Evolutionary conservation across 1,140 invertebrate species (phyloP), one percentile per base, ranked within the genome.

Genomic region (Drosophila prosaltans): DNA sequence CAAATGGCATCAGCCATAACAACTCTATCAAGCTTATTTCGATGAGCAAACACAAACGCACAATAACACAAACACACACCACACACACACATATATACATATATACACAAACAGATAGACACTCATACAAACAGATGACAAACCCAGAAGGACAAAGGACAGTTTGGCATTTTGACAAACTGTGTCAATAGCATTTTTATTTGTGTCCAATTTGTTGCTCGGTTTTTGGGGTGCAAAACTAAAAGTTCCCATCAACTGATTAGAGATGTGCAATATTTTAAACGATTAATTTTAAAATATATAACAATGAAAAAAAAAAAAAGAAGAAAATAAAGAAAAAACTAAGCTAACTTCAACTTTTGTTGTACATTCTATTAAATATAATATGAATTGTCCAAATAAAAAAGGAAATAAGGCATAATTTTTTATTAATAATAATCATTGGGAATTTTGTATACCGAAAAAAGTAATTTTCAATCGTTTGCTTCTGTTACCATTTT

Each of bases 161-260:
- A 73, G 61, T 66, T 65, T 65, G 63, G 69, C 72, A 80, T 78
- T 90, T 91, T 91, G 88, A 91, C 83, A 91, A 91, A 91, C 81
- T 91, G 89, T 91, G 88, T 91, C 88, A 91, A 91, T 89, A 91
- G 76, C 78, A 85, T 84, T 91, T 91, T 88, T 91, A 91, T 91
- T 91, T 91, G 83, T 91, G 89, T 84, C 89, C 88, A 91, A 91
- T 91, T 91, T 74, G 83, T 60, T 86, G 76, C 68, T 81, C 68
- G 72, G 64, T 70, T 78, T 72, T 70, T 77, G 73, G 81, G 81
- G 41, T 66, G 64, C 11, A 8, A 48, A 48, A 70, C n/a, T 51
- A 21, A 54, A 45, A 41, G 63, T 59, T 21, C 8, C 21, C 9
- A 26, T 43, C 45, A 26, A 4, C 24, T 24, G 1, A 9, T 2